Base-by-base conservation (phyloP, 23 tunicate genomes). In the Oikopleura albicans region DNA sequence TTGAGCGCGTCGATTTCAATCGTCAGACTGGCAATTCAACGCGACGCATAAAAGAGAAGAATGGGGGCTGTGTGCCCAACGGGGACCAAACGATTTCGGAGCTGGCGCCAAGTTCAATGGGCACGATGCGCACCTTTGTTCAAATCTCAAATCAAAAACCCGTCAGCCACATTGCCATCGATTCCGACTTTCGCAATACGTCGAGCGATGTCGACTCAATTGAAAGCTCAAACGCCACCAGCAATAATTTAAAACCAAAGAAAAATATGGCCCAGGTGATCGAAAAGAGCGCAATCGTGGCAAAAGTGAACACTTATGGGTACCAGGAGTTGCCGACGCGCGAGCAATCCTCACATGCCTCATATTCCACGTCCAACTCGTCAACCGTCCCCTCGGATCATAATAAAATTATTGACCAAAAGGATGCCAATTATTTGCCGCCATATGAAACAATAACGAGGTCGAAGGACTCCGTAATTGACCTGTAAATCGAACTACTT, bases 271-370 rank as follows among this genome's bases (percentile, higher is more conserved):
- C 27, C 4, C 79, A 71, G 37, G 27, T 29, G 33, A 29, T 12
- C 2, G 35, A 12, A 37, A 71, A 16, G 37, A 71, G 37, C 36
- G 35, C 27, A 12, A 71, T 4, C 37, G 34, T 12, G 4, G 79
- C 79, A 4, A 71, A 71, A 71, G 79, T 71, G 34, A 71, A 12
- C 79, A 71, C 79, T 71, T 71, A 71, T 29, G 79, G 79, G 4
- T 71, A 71, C 31, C 79, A 71, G 37, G 79, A 71, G 31, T 29
- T 71, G 37, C 79, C 79, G 79, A 71, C 79, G 33, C 27, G 79
- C 4, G 79, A 71, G 27, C 4, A 2, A 16, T 12, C 34, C 33
- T 16, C 36, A 8, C 63, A 49, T 22, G 12, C 12, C 22, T 49
- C 63, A 12, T 8, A 12, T 22, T 49, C 63, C 16, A 8, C 63